Percentiles rank a stretch among this genome's conserved stretches.
phyloP scores from a whole-genome alignment of 1,140 invertebrate species.

The Nilaparvata lugens region DNA sequence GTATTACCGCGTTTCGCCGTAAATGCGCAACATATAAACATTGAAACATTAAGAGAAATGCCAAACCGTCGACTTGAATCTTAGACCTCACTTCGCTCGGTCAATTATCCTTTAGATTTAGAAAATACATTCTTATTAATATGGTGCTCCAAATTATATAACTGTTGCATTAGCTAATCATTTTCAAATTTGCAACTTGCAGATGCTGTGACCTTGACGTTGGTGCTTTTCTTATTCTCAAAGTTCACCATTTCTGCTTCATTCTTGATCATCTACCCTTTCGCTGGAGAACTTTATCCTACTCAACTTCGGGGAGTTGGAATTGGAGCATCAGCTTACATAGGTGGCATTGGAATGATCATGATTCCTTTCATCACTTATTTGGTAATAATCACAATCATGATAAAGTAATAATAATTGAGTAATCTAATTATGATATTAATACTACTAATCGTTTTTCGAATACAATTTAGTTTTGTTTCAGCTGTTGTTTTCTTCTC shows the following conservation, averaged over 20 bases:
- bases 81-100: no score
- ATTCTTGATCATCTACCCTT: constrained; percentile 84
- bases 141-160: no score
- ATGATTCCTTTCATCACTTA: constrained; percentile 87
- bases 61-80: no score
- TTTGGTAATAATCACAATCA: constrained; percentile 52
- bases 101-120: no score
- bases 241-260: constrained; percentile 85
- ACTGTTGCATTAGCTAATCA: no score
- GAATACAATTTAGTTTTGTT: constrained; percentile 11
- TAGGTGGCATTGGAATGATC: constrained; percentile 75
- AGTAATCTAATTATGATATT: no score
- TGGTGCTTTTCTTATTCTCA: constrained; percentile 72
- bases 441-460: no score
- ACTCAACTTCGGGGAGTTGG: constrained; percentile 76
- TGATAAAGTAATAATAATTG: no score
- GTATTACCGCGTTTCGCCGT: no score
- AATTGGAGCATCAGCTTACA: constrained; percentile 81
- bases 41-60: no score
- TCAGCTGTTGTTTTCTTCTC: constrained; percentile 16
- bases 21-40: no score
- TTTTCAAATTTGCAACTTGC: constrained; percentile 31
- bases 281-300: constrained; percentile 81
- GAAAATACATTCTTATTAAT: no score
- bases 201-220: constrained; percentile 62